A percentile compares a stretch with the other conserved stretches of the same genome.
Evolutionary conservation across 2,888 invertebrate species (phyloP).

Genomic region (Hypomecis punctinalis): DNA sequence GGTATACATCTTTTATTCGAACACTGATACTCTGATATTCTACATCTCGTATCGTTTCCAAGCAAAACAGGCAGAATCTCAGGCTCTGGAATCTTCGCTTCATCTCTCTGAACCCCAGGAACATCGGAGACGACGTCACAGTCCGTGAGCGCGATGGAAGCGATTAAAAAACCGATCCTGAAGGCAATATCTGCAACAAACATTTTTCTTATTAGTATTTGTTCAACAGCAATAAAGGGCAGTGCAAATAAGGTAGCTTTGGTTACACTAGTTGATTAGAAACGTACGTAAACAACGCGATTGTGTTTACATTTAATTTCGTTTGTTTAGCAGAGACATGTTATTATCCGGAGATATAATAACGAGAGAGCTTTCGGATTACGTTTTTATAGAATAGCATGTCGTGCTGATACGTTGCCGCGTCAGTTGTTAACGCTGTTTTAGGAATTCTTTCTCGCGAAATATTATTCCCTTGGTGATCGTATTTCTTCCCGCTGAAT

Average conservation of each 20-base stretch:
- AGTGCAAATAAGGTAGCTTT: constrained; percentile 44
- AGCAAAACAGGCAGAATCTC: constrained; percentile 74
- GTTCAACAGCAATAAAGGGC: constrained; percentile 29
- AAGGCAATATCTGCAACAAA: constrained; percentile 74
- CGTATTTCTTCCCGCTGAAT: constrained; percentile 16
- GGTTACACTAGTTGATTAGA: constrained; percentile 60
- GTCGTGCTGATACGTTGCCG: constrained; percentile 25
- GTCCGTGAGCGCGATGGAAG: constrained; percentile 64
- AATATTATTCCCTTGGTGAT: constrained; percentile 29
- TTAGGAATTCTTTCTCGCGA: constrained; percentile 11
- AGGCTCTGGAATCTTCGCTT: constrained; percentile 67
- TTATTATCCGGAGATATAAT: constrained; percentile 20
- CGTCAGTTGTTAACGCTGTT: constrained; percentile 30
- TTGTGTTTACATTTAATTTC: constrained; percentile 66
- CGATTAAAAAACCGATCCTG: constrained; percentile 59
- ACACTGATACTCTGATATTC: constrained; percentile 88
- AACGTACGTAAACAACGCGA: constrained; percentile 56
- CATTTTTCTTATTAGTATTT: constrained; percentile 34
- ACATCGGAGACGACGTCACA: constrained; percentile 66
- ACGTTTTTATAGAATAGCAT: constrained; percentile 22
- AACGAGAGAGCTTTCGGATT: constrained; percentile 27
- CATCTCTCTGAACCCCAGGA: constrained; percentile 58
- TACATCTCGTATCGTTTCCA: constrained; percentile 83
- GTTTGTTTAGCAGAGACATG: constrained; percentile 44
- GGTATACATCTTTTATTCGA: constrained; percentile 87